These are phyloP conservation scores for Temnopleurus reevesii DNA, from an alignment of 53 echinoderm and acorn worm genomes.

Conservation along the genomic window DNA sequence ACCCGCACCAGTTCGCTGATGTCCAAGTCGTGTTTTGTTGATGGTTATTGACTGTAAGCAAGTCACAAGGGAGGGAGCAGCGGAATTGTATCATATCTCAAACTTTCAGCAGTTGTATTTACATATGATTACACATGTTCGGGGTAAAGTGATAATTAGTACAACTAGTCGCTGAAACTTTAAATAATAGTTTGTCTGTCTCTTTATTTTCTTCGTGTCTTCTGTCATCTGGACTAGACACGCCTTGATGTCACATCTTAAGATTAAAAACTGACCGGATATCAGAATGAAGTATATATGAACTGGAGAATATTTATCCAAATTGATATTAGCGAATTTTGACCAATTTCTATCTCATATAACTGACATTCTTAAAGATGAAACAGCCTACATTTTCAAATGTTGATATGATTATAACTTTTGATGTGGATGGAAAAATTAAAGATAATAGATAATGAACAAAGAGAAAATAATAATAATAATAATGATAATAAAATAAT, in stretches of 20 bases:
- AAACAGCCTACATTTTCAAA: no score
- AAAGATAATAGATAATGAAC: no score
- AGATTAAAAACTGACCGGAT: background rate
- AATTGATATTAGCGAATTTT: no score
- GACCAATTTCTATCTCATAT: no score
- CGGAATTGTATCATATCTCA: background rate
- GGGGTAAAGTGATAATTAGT: background rate
- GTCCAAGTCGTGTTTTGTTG: background rate
- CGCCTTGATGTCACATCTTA: background rate
- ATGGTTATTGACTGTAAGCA: slow-evolving; percentile 1
- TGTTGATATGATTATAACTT: no score
- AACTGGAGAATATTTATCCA: no score
- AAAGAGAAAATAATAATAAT: no score
- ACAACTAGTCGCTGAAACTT: no score
- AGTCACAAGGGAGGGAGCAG: background rate
- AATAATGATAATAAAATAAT: no score
- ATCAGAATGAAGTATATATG: no score
- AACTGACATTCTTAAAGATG: no score
- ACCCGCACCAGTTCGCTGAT: slow-evolving; percentile 28
- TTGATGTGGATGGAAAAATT: no score
- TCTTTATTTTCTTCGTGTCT: background rate
- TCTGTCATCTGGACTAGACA: background rate
- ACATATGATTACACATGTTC: background rate
- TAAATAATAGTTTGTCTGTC: background rate
- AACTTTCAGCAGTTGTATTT: background rate